Percentiles rank a stretch among this genome's conserved stretches.
Conservation (phyloP, 2,888 invertebrate genomes). For the Nycteola revayana region DNA sequence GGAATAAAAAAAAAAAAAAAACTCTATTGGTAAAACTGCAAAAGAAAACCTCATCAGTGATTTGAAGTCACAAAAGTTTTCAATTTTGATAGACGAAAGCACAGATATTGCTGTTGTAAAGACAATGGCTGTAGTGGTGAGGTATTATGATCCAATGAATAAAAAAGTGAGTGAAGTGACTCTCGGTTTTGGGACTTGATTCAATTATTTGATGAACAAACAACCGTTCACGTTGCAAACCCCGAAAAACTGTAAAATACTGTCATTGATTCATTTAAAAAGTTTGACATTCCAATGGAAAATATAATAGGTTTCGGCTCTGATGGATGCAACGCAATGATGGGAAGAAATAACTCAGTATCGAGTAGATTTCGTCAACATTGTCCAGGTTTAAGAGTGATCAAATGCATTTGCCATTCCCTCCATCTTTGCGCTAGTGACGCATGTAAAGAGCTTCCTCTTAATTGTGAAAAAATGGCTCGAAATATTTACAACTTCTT, state of each 20-base stretch:
- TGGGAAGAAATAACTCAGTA: slow-evolving; percentile 17
- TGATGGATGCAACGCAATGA: slow-evolving; percentile 19
- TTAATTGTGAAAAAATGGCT: slow-evolving; percentile 15
- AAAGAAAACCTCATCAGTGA: slow-evolving; percentile 5
- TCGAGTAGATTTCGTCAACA: slow-evolving; percentile 10
- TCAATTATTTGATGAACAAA: slow-evolving; percentile 1
- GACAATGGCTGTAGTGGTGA: slow-evolving; percentile 8
- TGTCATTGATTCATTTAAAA: background rate
- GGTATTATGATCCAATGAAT: slow-evolving; percentile 5
- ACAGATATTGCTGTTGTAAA: slow-evolving; percentile 13
- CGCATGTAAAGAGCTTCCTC: slow-evolving; percentile 17
- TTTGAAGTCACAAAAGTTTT: slow-evolving; percentile 11
- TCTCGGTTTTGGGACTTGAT: slow-evolving; percentile 7
- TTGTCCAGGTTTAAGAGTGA: slow-evolving; percentile 16
- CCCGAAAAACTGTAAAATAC: background rate
- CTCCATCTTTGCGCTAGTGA: slow-evolving; percentile 20
- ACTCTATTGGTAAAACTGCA: slow-evolving; percentile 7
- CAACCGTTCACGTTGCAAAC: slow-evolving; percentile 1
- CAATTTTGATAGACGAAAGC: slow-evolving; percentile 13
- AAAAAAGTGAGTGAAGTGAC: background rate
- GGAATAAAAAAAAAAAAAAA: too few relatives aligned
- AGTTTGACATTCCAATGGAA: background rate
- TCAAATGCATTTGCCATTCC: slow-evolving; percentile 24
- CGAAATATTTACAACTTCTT: slow-evolving; percentile 9
- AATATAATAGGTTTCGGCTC: slow-evolving; percentile 15